A percentile compares a stretch with the other conserved stretches of the same genome.
Evolutionary conservation across 1,140 invertebrate species (phyloP).

Genomic region (Drosophila kohkoa): DNA sequence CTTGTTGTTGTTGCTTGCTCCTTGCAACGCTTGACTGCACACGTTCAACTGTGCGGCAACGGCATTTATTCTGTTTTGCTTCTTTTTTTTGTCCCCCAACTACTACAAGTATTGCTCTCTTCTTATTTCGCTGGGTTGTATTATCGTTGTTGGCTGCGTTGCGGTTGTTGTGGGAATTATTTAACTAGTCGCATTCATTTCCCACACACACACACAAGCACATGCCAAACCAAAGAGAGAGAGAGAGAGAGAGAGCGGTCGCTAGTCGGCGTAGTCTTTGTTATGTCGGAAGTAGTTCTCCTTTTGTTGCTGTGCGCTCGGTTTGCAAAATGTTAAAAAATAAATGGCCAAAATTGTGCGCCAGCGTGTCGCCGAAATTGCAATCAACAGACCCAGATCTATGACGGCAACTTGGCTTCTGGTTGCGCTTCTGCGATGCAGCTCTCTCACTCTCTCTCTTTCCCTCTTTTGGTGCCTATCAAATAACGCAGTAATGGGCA

Average conservation of each 20-base stretch:
- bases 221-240: neutral
- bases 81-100: neutral
- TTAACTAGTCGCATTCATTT: constrained; percentile 70
- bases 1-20: constrained; percentile 28
- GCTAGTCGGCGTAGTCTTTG: constrained; percentile 34
- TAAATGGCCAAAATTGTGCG: constrained; percentile 69
- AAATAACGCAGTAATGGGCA: constrained; percentile 38
- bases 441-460: neutral
- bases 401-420: constrained; percentile 41
- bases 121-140: constrained; percentile 11
- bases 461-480: constrained; percentile 18
- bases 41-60: constrained; percentile 55
- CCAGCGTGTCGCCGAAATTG: constrained; percentile 67
- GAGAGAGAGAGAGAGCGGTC: constrained; percentile 6
- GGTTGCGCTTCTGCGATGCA: constrained; percentile 10
- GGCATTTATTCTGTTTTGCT: constrained; percentile 34
- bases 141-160: constrained; percentile 40
- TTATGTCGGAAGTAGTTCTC: constrained; percentile 52
- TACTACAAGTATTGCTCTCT: neutral
- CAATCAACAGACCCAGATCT: constrained; percentile 76
- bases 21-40: constrained; percentile 72
- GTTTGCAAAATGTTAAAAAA: constrained; percentile 44
- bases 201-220: constrained; percentile 22
- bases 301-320: constrained; percentile 47
- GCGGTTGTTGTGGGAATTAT: constrained; percentile 62